These are phyloP conservation scores for Scyliorhinus canicula DNA, from an alignment of 2,797 vertebrate genomes.

Conservation along the genomic window DNA sequence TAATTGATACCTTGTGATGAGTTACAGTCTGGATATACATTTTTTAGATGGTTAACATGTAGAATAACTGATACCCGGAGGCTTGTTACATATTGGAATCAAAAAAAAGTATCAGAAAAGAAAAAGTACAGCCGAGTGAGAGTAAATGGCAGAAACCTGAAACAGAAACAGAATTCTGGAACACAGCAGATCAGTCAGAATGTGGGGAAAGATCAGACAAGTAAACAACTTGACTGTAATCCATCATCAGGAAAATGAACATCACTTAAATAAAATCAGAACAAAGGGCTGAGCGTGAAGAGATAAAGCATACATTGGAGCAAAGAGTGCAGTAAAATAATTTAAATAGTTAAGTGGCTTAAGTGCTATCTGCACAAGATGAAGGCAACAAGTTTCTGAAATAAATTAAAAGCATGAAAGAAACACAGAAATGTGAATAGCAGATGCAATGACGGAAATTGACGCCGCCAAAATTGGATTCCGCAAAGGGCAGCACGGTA, in stretches of 20 bases:
- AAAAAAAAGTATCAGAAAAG: neutral
- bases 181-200: neutral
- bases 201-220: neutral
- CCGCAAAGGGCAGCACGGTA: neutral
- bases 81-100: no score
- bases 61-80: no score
- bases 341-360: neutral
- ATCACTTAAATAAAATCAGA: neutral
- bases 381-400: neutral
- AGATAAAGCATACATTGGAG: neutral
- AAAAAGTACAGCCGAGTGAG: neutral
- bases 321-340: neutral
- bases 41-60: no score
- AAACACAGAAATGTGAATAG: neutral
- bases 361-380: neutral
- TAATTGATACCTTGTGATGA: neutral
- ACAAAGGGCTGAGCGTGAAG: neutral
- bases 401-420: neutral
- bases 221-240: neutral
- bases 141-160: neutral
- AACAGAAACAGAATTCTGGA: slow-evolving; percentile 1
- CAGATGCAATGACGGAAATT: neutral
- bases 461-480: neutral
- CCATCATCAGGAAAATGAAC: neutral
- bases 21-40: neutral